These are phyloP conservation scores for Neomorphus geoffroyi DNA, from an alignment of 2,797 vertebrate species.

Conservation along the genomic window DNA sequence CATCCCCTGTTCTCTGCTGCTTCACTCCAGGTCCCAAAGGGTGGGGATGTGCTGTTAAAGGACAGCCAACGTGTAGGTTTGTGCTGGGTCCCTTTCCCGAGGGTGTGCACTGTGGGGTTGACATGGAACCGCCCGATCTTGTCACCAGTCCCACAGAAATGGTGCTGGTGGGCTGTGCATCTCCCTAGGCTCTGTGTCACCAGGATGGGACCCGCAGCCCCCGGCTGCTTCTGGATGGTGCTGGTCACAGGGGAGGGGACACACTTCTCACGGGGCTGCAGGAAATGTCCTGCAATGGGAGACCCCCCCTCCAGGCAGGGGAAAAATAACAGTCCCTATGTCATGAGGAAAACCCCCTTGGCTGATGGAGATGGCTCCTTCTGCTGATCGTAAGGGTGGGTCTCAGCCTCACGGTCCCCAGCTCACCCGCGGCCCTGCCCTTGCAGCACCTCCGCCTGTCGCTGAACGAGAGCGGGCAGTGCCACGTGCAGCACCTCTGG, in stretches of 20 bases:
- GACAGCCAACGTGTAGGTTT: not conserved
- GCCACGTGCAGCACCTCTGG: slow-evolving; percentile 98
- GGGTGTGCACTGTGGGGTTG: not conserved
- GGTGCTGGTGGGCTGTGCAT: not conserved
- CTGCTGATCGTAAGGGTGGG: not conserved
- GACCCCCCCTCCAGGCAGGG: not conserved
- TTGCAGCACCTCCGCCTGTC: slow-evolving; percentile 94
- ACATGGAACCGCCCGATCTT: not conserved
- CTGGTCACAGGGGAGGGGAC: not conserved
- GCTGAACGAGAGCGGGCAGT: slow-evolving; percentile 93
- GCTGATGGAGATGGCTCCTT: not conserved
- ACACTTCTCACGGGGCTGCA: not conserved
- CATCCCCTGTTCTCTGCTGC: not conserved
- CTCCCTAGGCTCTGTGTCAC: not conserved
- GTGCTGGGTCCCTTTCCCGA: too few relatives aligned
- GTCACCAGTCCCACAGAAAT: not conserved
- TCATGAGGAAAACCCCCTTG: not conserved
- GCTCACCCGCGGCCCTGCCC: not conserved
- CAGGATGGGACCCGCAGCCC: not conserved
- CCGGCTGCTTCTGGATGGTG: not conserved
- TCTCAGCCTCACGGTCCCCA: rapidly evolving
- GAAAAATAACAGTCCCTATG: not conserved
- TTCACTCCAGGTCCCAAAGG: rapidly evolving
- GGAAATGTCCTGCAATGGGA: not conserved
- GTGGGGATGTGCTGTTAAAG: rapidly evolving